Evolutionary conservation across 1,140 invertebrate genomes (phyloP), one percentile per base, ranked within the genome.

Genomic region (Tetramorium simillimum): DNA sequence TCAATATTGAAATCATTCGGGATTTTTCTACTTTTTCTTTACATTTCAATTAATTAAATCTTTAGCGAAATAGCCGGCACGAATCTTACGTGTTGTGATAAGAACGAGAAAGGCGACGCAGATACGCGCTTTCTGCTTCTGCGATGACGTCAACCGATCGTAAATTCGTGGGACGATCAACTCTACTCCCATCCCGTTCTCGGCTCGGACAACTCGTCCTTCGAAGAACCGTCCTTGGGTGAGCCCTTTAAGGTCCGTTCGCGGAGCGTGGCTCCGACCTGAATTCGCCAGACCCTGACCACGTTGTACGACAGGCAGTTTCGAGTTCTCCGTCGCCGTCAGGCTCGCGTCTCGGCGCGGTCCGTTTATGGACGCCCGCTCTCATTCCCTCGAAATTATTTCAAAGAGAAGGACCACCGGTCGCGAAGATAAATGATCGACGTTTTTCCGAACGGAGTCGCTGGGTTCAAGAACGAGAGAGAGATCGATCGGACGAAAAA

Each of bases 201-300:
- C 51, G 21, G 58, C 21, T 51, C 14, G 56, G 51, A 24, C 33
- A 62, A 40, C 53, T 87, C 75, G 87, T 90, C 89, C 85, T 89
- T 88, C 88, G 80, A 10, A 65, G 53, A 56, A 18, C 63, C 78
- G 88, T 76, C 91, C 91, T 91, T 90, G 91, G 58, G 14, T 16
- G 24, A 77, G 53, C 91, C 91, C 89, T 90, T 92, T 92, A 92
- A 92, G 89, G 91, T 75, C 70, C 56, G 81, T 0, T 37, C 49
- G 16, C 33, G 40, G 21, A 65, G 33, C 70, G 49, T 49, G 65
- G 21, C 5, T n/a, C n/a, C 77, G 89, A 85, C 92, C 85, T 81
- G 72, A 88, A 91, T 92, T 80, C 86, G 63, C 5, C 21, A 72
- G 86, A 88, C 92, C 93, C 92, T 93, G 92, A 92, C 92, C 92